A percentile compares a stretch with the other conserved stretches of the same genome.
Evolutionary conservation across 1,140 invertebrate species (phyloP).

Genomic region (Drosophila oshimai): DNA sequence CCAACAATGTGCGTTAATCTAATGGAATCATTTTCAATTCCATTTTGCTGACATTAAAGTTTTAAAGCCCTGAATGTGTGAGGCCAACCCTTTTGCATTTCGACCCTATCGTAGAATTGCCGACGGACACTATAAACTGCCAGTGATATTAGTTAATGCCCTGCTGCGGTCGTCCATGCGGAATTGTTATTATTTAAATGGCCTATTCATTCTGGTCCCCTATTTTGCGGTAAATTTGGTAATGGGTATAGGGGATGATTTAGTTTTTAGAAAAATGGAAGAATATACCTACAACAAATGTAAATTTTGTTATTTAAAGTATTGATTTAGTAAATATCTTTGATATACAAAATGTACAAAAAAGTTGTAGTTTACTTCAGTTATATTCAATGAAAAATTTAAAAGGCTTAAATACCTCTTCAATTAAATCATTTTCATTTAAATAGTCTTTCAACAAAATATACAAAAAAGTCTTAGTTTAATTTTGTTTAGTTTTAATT

Average conservation of each 20-base stretch:
- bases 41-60: conserved; percentile 39
- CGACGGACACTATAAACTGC: conserved; percentile 25
- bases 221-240: not conserved
- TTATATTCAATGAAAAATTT: too few relatives aligned
- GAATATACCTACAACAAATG: too few relatives aligned
- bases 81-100: conserved; percentile 22
- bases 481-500: too few relatives aligned
- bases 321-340: too few relatives aligned
- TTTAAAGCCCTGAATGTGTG: conserved; percentile 10
- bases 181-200: conserved; percentile 57
- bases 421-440: too few relatives aligned
- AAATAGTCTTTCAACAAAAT: too few relatives aligned
- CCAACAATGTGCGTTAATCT: conserved; percentile 17
- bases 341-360: too few relatives aligned
- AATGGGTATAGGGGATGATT: not conserved
- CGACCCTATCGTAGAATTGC: conserved; percentile 18
- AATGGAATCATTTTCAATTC: conserved; percentile 37
- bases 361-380: too few relatives aligned
- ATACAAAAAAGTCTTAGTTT: too few relatives aligned
- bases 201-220: conserved; percentile 26
- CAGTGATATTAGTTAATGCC: conserved; percentile 51
- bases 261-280: not conserved
- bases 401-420: too few relatives aligned
- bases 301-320: too few relatives aligned
- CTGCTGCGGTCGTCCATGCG: conserved; percentile 45